Percentiles rank a stretch among this genome's conserved stretches.
Evolutionary conservation across 2,113 vertebrate genomes (phyloP).

Genomic region (Tachysurus fulvidraco): DNA sequence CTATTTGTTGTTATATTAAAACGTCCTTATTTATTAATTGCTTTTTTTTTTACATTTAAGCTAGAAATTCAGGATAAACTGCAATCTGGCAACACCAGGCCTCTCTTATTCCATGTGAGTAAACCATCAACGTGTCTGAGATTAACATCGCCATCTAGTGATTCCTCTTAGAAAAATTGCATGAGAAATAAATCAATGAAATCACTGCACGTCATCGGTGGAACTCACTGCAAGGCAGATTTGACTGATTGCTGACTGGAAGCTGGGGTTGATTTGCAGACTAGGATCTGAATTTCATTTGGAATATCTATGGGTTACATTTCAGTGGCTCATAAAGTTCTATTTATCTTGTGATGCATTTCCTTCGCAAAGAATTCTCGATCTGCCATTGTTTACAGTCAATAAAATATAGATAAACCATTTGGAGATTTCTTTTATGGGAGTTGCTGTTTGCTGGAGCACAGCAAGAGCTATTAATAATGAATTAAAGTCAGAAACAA

Average conservation of each 20-base stretch:
- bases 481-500: constrained; percentile 34
- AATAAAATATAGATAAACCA: constrained; percentile 16
- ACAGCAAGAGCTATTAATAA: constrained; percentile 31
- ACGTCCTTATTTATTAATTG: background rate
- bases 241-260: background rate
- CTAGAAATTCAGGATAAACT: background rate
- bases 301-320: background rate
- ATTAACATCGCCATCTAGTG: constrained; percentile 36
- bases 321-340: background rate
- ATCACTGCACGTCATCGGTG: background rate
- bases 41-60: background rate
- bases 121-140: background rate
- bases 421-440: constrained; percentile 20
- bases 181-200: background rate
- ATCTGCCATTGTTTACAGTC: background rate
- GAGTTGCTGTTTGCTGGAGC: constrained; percentile 9
- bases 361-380: background rate
- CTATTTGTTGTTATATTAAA: background rate
- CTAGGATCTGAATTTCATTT: background rate
- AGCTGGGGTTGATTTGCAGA: background rate
- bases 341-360: constrained; percentile 6
- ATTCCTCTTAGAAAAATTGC: background rate
- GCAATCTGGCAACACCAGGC: constrained; percentile 16
- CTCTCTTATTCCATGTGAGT: background rate
- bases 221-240: background rate